phyloP scores from a whole-genome alignment of 37 sponge, comb jelly and placozoan genomes.

The Geodia barretti region DNA sequence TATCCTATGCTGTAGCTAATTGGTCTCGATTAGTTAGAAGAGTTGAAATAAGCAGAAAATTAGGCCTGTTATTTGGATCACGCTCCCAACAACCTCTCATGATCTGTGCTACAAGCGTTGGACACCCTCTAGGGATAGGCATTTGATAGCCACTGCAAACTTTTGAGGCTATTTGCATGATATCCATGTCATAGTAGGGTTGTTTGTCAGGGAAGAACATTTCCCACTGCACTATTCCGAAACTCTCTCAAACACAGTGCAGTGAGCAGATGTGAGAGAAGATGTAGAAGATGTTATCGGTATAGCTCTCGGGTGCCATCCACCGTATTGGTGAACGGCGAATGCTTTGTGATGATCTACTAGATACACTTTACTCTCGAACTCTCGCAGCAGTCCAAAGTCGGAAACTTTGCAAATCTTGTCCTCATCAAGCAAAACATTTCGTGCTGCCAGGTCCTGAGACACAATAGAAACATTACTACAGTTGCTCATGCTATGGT shows the following conservation, averaged over 20 bases:
- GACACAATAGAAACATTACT: too few species aligned
- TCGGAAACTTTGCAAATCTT: conserved; percentile 69
- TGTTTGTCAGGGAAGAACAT: conserved; percentile 30
- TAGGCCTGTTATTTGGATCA: conserved; percentile 33
- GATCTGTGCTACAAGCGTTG: background rate
- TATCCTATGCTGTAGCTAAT: too few species aligned
- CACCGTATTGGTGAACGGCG: conserved; percentile 7
- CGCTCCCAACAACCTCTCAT: conserved; percentile 52
- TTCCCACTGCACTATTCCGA: conserved; percentile 26
- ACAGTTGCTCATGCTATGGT: too few species aligned
- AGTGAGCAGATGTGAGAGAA: conserved; percentile 46
- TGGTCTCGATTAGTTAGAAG: too few species aligned
- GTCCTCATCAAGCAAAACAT: conserved; percentile 57
- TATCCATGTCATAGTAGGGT: background rate
- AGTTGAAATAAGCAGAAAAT: conserved; percentile 31
- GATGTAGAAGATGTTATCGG: conserved; percentile 7
- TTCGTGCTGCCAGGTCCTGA: conserved; percentile 53
- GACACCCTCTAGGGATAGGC: conserved; percentile 19
- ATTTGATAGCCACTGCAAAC: conserved; percentile 9
- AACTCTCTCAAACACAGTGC: too few species aligned
- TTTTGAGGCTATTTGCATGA: background rate
- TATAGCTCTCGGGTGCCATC: conserved; percentile 39
- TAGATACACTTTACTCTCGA: background rate
- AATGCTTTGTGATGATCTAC: background rate
- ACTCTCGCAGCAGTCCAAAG: conserved; percentile 55